Conservation (phyloP, 2,797 vertebrate genomes). For the Rhynchotus rufescens region DNA sequence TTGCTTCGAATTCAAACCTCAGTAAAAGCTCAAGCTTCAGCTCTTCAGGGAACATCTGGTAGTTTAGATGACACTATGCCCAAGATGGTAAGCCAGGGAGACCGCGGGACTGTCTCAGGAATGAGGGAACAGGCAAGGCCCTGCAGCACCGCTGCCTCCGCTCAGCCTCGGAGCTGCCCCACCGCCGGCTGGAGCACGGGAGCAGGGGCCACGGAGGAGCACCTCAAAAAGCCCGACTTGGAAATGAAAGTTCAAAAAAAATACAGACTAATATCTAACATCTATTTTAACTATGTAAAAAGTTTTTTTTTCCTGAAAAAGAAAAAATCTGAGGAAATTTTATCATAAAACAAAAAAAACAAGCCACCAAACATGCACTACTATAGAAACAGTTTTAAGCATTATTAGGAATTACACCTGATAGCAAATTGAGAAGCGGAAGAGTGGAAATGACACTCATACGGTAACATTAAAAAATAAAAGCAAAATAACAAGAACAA, state of each 20-base stretch:
- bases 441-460: not conserved
- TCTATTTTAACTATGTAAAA: too few relatives aligned
- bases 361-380: not conserved
- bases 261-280: too few relatives aligned
- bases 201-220: too few relatives aligned
- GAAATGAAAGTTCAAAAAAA: too few relatives aligned
- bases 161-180: too few relatives aligned
- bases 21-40: slow-evolving; percentile 1
- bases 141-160: too few relatives aligned
- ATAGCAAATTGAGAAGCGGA: not conserved
- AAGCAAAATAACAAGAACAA: too few relatives aligned
- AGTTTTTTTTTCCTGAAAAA: not conserved
- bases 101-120: not conserved
- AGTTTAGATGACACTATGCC: slow-evolving; percentile 22
- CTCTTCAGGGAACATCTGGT: slow-evolving; percentile 6
- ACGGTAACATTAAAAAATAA: not conserved
- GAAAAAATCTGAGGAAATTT: not conserved
- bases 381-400: too few relatives aligned
- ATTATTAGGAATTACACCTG: not conserved
- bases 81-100: not conserved
- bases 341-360: not conserved
- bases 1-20: slow-evolving; percentile 58
- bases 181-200: too few relatives aligned
- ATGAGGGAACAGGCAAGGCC: not conserved
- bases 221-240: too few relatives aligned